phyloP scores from a whole-genome alignment of 1,140 invertebrate species.

The Heliconius melpomene region DNA sequence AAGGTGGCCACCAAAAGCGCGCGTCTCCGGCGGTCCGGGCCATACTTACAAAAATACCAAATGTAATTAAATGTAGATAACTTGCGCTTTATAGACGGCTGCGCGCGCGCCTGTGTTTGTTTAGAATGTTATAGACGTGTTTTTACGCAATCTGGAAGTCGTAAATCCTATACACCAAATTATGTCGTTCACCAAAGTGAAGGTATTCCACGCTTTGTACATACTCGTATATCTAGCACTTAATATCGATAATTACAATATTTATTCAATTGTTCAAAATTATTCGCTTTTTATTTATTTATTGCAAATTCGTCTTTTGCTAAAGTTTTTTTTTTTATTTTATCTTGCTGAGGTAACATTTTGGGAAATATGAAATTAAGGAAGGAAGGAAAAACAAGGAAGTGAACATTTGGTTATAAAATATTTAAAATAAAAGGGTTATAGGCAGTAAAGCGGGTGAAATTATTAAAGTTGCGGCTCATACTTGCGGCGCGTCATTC shows the following conservation, averaged over 20 bases:
- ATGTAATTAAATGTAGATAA: conserved; percentile 80
- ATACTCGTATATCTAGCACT: not conserved
- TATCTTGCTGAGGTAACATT: too few species aligned
- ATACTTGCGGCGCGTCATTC: conserved; percentile 32
- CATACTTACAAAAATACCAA: conserved; percentile 80
- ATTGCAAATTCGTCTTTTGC: too few species aligned
- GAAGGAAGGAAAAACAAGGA: not conserved
- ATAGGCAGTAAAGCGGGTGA: not conserved
- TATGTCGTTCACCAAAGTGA: conserved; percentile 75
- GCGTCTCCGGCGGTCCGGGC: conserved; percentile 67
- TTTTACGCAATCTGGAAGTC: conserved; percentile 81
- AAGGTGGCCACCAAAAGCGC: conserved; percentile 59
- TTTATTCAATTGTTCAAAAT: not conserved
- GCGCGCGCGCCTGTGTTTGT: conserved; percentile 76
- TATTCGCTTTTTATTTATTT: too few species aligned
- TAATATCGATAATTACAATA: not conserved
- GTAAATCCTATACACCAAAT: conserved; percentile 78
- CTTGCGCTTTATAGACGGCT: conserved; percentile 79
- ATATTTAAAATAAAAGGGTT: not conserved
- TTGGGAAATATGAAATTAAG: too few species aligned
- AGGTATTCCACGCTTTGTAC: conserved; percentile 45
- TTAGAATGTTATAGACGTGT: conserved; percentile 78
- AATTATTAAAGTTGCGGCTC: conserved; percentile 21
- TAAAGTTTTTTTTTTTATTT: too few species aligned
- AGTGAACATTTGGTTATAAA: not conserved